Evolutionary conservation across 2,888 invertebrate species (phyloP).

Genomic region (Drosophila kuntzei): DNA sequence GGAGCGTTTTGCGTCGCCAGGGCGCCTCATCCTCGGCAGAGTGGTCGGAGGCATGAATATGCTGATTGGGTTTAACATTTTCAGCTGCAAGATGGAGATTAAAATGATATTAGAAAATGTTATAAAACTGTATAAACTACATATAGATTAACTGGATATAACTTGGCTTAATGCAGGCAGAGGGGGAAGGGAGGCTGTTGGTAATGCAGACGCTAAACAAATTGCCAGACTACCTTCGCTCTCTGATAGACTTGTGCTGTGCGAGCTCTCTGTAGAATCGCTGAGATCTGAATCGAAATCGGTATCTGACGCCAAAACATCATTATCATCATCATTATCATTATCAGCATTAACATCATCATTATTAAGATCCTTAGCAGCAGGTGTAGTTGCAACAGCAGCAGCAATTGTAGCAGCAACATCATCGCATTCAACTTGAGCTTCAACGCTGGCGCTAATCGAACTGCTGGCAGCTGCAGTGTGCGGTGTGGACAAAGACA

Average conservation of each 20-base stretch:
- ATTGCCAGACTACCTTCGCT: slow-evolving; percentile 73
- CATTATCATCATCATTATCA: slow-evolving; percentile 46
- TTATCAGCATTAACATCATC: slow-evolving; percentile 44
- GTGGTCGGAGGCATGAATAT: slow-evolving; percentile 83
- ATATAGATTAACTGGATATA: slow-evolving; percentile 36
- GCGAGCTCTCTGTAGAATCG: slow-evolving; percentile 86
- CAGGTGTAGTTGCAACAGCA: slow-evolving; percentile 16
- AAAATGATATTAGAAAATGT: not conserved
- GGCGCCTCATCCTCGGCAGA: slow-evolving; percentile 88
- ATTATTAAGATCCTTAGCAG: slow-evolving; percentile 37
- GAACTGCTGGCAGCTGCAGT: slow-evolving; percentile 76
- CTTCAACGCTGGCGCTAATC: slow-evolving; percentile 22
- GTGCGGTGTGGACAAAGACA: slow-evolving; percentile 73
- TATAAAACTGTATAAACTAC: not conserved
- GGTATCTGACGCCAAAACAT: slow-evolving; percentile 84
- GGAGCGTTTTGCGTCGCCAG: slow-evolving; percentile 89
- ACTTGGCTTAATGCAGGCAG: slow-evolving; percentile 53
- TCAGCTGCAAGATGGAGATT: slow-evolving; percentile 59
- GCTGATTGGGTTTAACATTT: slow-evolving; percentile 78
- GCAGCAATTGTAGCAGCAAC: slow-evolving; percentile 23
- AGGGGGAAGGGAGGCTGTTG: slow-evolving; percentile 13
- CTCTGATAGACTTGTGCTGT: slow-evolving; percentile 84
- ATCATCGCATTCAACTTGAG: slow-evolving; percentile 24
- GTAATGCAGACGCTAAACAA: slow-evolving; percentile 34
- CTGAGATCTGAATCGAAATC: slow-evolving; percentile 86